These are phyloP conservation scores for Rhinella marina DNA, from an alignment of 2,797 vertebrate species.

Conservation along the genomic window DNA sequence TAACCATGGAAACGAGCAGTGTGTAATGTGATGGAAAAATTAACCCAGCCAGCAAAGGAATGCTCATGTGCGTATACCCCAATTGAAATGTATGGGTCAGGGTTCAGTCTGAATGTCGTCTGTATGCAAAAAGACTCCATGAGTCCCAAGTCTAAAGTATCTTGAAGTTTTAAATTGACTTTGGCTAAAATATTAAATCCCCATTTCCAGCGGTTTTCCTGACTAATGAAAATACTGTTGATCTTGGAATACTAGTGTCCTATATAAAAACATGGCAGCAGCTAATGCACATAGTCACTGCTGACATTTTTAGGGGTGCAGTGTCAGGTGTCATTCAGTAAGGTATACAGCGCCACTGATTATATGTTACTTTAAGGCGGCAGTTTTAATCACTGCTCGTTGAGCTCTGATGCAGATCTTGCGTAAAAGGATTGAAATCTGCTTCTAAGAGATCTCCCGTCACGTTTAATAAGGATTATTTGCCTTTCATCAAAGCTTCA, in stretches of 20 bases:
- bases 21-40: too few relatives aligned
- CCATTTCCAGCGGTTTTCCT: neutral
- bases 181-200: neutral
- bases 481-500: conserved; percentile 35
- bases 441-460: conserved; percentile 43
- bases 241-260: neutral
- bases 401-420: conserved; percentile 49
- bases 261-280: neutral
- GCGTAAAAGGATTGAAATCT: conserved; percentile 35
- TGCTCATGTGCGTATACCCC: too few relatives aligned
- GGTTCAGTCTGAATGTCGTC: too few relatives aligned
- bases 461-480: conserved; percentile 58
- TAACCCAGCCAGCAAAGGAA: too few relatives aligned
- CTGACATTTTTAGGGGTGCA: neutral
- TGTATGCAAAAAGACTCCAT: too few relatives aligned
- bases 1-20: too few relatives aligned
- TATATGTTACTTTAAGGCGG: conserved; percentile 17
- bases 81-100: too few relatives aligned
- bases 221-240: neutral
- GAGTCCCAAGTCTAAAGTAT: neutral
- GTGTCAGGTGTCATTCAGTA: neutral
- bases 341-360: neutral
- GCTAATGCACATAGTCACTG: neutral
- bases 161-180: neutral
- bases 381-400: conserved; percentile 29